phyloP scores from a whole-genome alignment of 1,140 invertebrate species.

The Aphelenchoides besseyi region DNA sequence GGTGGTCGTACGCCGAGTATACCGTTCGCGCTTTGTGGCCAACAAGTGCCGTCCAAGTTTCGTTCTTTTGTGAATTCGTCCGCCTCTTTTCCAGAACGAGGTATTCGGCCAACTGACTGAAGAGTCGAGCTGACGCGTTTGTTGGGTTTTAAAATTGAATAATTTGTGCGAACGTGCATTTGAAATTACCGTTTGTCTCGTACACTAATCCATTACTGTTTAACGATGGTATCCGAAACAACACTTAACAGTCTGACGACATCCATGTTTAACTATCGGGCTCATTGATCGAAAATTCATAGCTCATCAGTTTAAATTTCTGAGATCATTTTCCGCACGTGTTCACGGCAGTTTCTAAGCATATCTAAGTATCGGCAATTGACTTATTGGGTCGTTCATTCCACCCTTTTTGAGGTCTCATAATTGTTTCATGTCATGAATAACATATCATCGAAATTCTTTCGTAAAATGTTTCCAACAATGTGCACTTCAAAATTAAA shows the following conservation, averaged over 20 bases:
- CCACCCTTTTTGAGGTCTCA: background rate
- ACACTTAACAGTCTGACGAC: no score
- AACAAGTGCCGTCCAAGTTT: no score
- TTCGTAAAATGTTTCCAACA: background rate
- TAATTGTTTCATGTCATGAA: conserved; percentile 4
- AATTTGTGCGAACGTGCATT: conserved; percentile 5
- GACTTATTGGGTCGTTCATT: background rate
- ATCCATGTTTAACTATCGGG: no score
- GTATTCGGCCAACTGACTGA: background rate
- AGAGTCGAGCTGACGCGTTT: background rate
- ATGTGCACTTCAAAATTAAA: no score
- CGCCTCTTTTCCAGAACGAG: no score
- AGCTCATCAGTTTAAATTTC: background rate
- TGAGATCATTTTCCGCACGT: background rate
- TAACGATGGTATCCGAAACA: no score
- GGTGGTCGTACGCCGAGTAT: background rate
- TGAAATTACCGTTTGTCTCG: background rate
- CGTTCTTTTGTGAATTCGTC: background rate
- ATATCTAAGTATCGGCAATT: background rate
- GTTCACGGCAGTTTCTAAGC: background rate
- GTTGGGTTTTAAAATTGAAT: conserved; percentile 3
- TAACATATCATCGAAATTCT: background rate
- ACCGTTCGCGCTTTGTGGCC: background rate
- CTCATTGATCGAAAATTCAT: background rate
- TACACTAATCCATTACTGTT: background rate